Evolutionary conservation across 1,140 invertebrate species (phyloP).

Genomic region (Papilio aristodemus): DNA sequence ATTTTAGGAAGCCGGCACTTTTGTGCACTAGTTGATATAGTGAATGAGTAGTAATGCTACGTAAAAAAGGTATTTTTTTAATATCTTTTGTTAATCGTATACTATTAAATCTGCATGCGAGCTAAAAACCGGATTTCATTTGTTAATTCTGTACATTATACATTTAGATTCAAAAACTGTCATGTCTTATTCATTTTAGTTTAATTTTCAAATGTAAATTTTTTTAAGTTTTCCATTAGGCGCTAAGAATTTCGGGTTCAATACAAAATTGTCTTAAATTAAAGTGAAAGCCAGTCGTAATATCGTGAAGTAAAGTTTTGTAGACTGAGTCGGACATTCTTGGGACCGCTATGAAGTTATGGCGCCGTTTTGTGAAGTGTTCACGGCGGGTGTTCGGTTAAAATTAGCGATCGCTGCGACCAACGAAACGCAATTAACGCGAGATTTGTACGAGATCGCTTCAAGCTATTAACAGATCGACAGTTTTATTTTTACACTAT

Average conservation of each 20-base stretch:
- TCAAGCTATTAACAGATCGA: conserved; percentile 11
- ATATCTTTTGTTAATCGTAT: no score
- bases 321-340: conserved; percentile 71
- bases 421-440: conserved; percentile 67
- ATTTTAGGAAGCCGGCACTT: background rate
- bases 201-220: background rate
- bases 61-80: no score
- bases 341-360: conserved; percentile 71
- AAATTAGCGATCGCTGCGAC: conserved; percentile 68
- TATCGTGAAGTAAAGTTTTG: conserved; percentile 56
- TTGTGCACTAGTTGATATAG: conserved; percentile 1
- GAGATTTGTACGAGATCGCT: conserved; percentile 23
- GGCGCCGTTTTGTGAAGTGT: conserved; percentile 69
- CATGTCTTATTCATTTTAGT: no score
- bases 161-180: no score
- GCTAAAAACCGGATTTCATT: no score
- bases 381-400: conserved; percentile 66
- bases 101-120: no score
- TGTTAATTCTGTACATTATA: no score
- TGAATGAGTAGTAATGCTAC: background rate
- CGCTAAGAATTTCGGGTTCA: conserved; percentile 35
- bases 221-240: background rate
- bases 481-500: no score
- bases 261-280: conserved; percentile 55
- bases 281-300: conserved; percentile 55